Evolutionary conservation across 2,113 vertebrate species (phyloP).

Genomic region (Montifringilla adamsi): DNA sequence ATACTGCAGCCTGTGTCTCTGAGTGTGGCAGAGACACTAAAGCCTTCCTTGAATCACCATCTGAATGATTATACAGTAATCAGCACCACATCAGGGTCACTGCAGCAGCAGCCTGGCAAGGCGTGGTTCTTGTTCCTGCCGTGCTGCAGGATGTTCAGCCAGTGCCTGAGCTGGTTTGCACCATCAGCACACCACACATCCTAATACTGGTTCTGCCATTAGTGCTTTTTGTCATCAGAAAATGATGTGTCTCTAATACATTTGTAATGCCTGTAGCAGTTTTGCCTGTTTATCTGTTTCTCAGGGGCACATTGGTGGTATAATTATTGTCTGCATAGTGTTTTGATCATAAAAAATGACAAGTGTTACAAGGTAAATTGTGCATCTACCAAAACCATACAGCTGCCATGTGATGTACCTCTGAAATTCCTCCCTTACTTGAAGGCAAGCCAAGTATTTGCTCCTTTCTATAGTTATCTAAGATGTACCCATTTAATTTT

Average conservation of each 20-base stretch:
- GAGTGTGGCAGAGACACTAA: not conserved
- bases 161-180: not conserved
- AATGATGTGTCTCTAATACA: not conserved
- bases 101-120: not conserved
- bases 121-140: not conserved
- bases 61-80: not conserved
- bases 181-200: not conserved
- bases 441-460: not conserved
- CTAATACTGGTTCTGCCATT: not conserved
- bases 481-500: not conserved
- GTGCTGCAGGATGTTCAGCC: not conserved
- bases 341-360: not conserved
- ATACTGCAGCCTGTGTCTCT: not conserved
- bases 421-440: not conserved
- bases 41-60: not conserved
- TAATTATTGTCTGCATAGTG: not conserved
- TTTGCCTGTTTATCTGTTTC: not conserved
- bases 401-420: not conserved
- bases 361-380: not conserved
- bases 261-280: not conserved
- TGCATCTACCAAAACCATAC: not conserved
- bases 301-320: not conserved
- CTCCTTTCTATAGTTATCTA: not conserved
- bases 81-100: not conserved
- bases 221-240: not conserved